Evolutionary conservation across 2,888 invertebrate genomes (phyloP).

Genomic region (Sphaerophoria rueppellii): DNA sequence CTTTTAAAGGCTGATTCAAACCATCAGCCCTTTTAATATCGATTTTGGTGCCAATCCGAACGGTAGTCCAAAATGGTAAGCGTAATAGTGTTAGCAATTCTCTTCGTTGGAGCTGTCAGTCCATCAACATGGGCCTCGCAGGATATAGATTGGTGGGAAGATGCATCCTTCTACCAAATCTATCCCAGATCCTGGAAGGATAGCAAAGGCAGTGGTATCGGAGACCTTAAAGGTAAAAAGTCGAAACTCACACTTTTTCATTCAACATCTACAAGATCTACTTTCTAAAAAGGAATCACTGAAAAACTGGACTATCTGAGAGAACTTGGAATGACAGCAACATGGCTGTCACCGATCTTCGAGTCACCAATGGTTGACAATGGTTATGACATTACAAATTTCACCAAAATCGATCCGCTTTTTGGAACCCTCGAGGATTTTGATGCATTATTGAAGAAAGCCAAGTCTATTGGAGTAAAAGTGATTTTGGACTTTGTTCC

Average conservation of each 20-base stretch:
- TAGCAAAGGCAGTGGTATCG: conserved; percentile 90
- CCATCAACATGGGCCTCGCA: no score
- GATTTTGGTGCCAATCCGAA: no score
- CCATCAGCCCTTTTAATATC: no score
- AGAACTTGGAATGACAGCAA: conserved; percentile 86
- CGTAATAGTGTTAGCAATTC: no score
- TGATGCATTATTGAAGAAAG: conserved; percentile 84
- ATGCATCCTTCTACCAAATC: conserved; percentile 91
- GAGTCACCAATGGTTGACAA: conserved; percentile 89
- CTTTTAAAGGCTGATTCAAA: no score
- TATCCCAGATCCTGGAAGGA: conserved; percentile 94
- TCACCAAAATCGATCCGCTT: conserved; percentile 82
- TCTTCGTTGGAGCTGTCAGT: no score
- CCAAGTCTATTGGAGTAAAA: conserved; percentile 83
- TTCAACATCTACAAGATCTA: background rate
- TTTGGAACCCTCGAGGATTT: conserved; percentile 87
- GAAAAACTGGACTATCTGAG: conserved; percentile 85
- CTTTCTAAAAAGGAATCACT: conserved; percentile 83
- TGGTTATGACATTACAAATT: conserved; percentile 90
- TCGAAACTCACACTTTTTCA: background rate
- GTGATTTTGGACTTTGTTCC: conserved; percentile 86
- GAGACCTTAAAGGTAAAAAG: conserved; percentile 85
- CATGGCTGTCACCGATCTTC: conserved; percentile 90
- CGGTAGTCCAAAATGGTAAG: no score
- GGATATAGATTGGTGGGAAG: conserved; percentile 90